Conservation (phyloP, 2,797 vertebrate species). For the Hafferia zeledoni region DNA sequence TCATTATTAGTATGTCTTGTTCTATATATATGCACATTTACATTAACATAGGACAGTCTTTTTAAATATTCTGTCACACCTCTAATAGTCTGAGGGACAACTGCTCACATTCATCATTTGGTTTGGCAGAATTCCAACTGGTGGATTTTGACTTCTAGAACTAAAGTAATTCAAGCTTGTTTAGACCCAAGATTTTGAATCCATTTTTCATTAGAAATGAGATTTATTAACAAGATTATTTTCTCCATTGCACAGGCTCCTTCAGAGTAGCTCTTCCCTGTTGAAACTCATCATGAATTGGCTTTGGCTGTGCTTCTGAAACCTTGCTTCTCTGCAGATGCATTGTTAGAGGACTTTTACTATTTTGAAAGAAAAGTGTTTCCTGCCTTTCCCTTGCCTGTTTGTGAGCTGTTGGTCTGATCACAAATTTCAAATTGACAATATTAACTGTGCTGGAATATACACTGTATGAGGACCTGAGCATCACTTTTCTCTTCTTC, state of each 20-base stretch:
- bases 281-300: neutral
- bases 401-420: neutral
- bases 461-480: neutral
- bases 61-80: neutral
- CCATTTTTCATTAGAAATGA: neutral
- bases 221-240: neutral
- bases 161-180: neutral
- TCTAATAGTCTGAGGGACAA: neutral
- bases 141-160: neutral
- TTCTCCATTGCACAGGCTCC: neutral
- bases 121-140: neutral
- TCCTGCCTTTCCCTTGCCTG: neutral
- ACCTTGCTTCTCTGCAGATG: neutral
- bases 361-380: neutral
- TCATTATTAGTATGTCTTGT: neutral
- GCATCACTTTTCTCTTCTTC: neutral
- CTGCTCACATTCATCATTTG: neutral
- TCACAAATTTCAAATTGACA: neutral
- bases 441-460: neutral
- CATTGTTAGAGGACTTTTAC: neutral
- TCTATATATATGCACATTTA: neutral
- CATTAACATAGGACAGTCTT: neutral
- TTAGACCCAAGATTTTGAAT: neutral
- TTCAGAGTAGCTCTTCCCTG: neutral
- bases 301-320: neutral